Evolutionary conservation across 2,888 invertebrate genomes (phyloP), one percentile per base, ranked within the genome.

Genomic region (Parnassius apollo): DNA sequence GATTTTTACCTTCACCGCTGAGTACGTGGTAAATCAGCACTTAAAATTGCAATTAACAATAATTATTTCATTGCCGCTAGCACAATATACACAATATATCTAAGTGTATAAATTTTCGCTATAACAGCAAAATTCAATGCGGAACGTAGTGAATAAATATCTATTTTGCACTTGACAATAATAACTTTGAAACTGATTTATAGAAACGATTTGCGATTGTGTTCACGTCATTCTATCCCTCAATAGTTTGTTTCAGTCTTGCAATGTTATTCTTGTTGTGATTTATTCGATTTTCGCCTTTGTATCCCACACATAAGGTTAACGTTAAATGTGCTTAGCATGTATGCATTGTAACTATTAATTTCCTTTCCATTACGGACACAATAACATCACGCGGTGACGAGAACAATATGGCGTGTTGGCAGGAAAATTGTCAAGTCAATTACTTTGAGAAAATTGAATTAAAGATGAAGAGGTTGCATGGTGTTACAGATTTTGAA

Each of bases 351-450:
- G 78, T 78, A 82, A 86, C 86, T 85, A 86, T 83, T 84, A 83
- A 88, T 89, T 88, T 88, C 87, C 88, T 84, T 83, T 84, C 82
- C 81, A 86, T 87, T 85, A 82, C 77, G 64, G 68, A 68, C 73
- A 88, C 84, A 89, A 88, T 86, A 80, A 82, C 84, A 81, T 85
- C 86, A 86, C 73, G 80, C 73, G 67, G 83, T 73, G 83, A 72
- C 72, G 76, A 74, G 76, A 83, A 88, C 88, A 88, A 86, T 85
- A 82, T 83, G 79, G 77, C 73, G 77, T 69, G 75, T 79, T 81
- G 83, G 82, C 80, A 82, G 80, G 82, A 86, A 86, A 83, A 82
- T 80, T 81, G 85, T 85, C 82, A 85, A 80, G 74, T 81, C 78
- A 76, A 82, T 81, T 80, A 68, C 69, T 69, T 75, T 75, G 68